Percentiles rank a stretch among this genome's conserved stretches.
Evolutionary conservation across 2,888 invertebrate species (phyloP).

Genomic region (Leptopilina syphax): DNA sequence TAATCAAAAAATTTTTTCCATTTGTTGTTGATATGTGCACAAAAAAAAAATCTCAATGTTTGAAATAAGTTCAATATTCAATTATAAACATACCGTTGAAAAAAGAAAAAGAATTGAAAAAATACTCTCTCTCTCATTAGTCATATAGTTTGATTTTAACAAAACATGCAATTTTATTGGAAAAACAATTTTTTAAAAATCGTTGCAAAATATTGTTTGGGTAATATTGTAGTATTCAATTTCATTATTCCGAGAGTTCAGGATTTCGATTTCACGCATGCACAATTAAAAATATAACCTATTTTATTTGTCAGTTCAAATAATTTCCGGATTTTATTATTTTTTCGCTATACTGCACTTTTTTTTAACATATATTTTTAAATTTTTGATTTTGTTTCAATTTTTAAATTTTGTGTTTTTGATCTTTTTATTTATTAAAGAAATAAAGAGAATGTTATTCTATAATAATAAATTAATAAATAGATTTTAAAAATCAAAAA

Average conservation of each 20-base stretch:
- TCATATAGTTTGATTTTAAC: not conserved
- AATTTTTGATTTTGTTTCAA: not conserved
- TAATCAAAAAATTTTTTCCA: no score
- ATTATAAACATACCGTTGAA: no score
- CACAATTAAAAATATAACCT: not conserved
- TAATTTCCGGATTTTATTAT: not conserved
- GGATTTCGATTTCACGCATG: not conserved
- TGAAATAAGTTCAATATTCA: no score
- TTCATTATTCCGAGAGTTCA: not conserved
- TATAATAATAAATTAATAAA: no score
- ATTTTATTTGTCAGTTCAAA: constrained; percentile 1
- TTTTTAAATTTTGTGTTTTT: not conserved
- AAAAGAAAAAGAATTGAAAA: no score
- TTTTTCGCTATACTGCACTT: not conserved
- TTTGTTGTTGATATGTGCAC: no score
- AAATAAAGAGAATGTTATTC: no score
- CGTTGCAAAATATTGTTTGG: not conserved
- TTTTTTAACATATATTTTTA: no score
- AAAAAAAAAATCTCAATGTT: no score
- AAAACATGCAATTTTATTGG: not conserved
- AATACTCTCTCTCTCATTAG: no score
- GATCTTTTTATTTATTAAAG: no score
- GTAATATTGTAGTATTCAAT: not conserved
- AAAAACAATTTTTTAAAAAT: not conserved
- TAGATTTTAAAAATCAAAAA: no score